Evolutionary conservation across 1,140 invertebrate species (phyloP).

Genomic region (Sycobia sp.): DNA sequence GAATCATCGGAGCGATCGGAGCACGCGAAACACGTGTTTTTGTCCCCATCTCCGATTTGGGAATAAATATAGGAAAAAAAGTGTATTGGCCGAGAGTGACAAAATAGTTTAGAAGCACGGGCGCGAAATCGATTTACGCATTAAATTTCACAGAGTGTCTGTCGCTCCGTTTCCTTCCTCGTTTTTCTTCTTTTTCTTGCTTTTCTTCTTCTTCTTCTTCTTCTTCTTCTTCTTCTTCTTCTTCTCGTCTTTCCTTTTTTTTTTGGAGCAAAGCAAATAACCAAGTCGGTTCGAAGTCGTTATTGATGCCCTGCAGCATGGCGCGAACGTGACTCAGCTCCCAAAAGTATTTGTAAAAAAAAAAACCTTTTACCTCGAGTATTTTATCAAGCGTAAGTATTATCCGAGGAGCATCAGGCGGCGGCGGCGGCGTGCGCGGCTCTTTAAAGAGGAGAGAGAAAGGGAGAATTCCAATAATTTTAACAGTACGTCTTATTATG

Average conservation of each 20-base stretch:
- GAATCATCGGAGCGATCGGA: too few relatives aligned
- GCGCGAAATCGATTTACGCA: slow-evolving; percentile 13
- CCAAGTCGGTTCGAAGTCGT: slow-evolving; percentile 25
- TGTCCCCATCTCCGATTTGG: neutral
- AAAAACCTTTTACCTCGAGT: slow-evolving; percentile 30
- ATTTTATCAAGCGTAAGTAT: slow-evolving; percentile 23
- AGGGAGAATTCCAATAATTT: too few relatives aligned
- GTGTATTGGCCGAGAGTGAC: neutral
- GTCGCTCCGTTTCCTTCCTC: slow-evolving; percentile 1
- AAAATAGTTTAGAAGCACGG: neutral
- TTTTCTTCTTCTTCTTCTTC: too few relatives aligned
- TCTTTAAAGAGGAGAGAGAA: too few relatives aligned
- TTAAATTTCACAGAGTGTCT: slow-evolving; percentile 26
- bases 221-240: neutral
- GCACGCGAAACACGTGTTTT: too few relatives aligned
- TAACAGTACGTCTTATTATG: too few relatives aligned
- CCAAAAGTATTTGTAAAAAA: slow-evolving; percentile 29
- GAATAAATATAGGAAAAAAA: slow-evolving; percentile 1
- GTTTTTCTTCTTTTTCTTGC: slow-evolving; percentile 8
- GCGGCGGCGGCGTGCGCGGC: too few relatives aligned
- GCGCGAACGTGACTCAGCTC: slow-evolving; percentile 26
- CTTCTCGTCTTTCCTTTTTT: neutral
- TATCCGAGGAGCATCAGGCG: neutral
- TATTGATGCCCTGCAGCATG: slow-evolving; percentile 29
- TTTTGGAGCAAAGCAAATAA: slow-evolving; percentile 23